These are phyloP conservation scores for Oligia latruncula DNA, from an alignment of 2,888 invertebrate species.

Conservation along the genomic window DNA sequence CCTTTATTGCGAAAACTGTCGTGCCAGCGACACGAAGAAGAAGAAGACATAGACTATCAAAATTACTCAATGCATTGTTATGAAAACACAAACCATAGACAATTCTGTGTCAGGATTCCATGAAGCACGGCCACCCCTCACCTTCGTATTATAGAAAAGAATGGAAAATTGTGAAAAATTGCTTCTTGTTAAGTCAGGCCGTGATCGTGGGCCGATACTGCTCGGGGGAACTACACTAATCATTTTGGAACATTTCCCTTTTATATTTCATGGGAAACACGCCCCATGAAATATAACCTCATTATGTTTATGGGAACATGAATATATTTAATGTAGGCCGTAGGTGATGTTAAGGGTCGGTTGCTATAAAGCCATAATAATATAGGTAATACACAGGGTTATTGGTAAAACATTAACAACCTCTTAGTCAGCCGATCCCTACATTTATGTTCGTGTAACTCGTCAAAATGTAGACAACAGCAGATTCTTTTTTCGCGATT, in stretches of 20 bases:
- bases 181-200: constrained; percentile 74
- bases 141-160: constrained; percentile 70
- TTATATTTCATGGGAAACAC: constrained; percentile 57
- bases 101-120: not conserved
- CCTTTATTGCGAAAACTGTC: no score
- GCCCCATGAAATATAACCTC: constrained; percentile 56
- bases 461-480: no score
- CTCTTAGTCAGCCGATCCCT: no score
- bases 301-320: constrained; percentile 56
- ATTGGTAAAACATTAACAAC: no score
- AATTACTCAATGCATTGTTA: no score
- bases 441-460: no score
- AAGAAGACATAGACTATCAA: no score
- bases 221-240: constrained; percentile 60
- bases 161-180: constrained; percentile 80
- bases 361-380: not conserved
- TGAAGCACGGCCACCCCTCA: constrained; percentile 58
- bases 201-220: constrained; percentile 68
- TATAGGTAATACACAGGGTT: not conserved
- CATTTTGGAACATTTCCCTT: constrained; percentile 69
- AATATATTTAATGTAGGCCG: constrained; percentile 39
- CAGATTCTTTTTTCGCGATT: no score
- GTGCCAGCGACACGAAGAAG: no score
- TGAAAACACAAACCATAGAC: not conserved
- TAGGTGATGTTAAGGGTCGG: constrained; percentile 27